A percentile compares a stretch with the other conserved stretches of the same genome.
phyloP scores from a whole-genome alignment of 2,113 vertebrate genomes.

The Pollachius pollachius region DNA sequence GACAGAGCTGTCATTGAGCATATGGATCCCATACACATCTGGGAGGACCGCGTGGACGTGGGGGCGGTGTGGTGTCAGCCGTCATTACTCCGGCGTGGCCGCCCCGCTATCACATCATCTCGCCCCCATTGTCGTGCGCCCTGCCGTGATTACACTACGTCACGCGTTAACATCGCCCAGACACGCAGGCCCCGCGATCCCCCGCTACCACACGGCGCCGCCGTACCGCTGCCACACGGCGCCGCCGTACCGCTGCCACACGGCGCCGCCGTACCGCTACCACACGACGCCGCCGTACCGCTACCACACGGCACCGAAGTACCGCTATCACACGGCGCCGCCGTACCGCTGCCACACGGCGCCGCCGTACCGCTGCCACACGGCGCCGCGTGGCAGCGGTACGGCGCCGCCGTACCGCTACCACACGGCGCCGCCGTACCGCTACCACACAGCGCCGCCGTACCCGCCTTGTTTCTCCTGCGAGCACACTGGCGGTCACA shows the following conservation, averaged over 20 bases:
- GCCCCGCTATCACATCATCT: constrained; percentile 24
- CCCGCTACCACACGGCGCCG: too few species aligned
- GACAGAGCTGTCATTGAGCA: not conserved
- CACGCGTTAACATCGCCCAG: constrained; percentile 37
- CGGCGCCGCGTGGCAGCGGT: too few species aligned
- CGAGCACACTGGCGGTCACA: not conserved
- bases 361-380: not conserved
- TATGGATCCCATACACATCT: constrained; percentile 9
- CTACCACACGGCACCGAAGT: too few species aligned
- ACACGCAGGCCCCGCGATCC: constrained; percentile 13
- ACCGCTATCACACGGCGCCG: too few species aligned
- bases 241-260: too few species aligned
- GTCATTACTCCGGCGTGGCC: constrained; percentile 29
- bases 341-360: too few species aligned
- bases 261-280: too few species aligned
- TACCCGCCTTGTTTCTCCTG: not conserved
- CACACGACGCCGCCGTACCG: not conserved
- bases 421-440: not conserved
- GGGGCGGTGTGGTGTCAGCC: constrained; percentile 9
- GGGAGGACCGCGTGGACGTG: not conserved
- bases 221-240: too few species aligned
- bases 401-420: not conserved
- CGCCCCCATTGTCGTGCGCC: constrained; percentile 37
- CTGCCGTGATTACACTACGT: constrained; percentile 23
- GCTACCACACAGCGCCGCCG: not conserved